Evolutionary conservation across 30 jellyfish, hydroid and myxozoan genomes (phyloP).

Genomic region (Turritopsis dohrnii): DNA sequence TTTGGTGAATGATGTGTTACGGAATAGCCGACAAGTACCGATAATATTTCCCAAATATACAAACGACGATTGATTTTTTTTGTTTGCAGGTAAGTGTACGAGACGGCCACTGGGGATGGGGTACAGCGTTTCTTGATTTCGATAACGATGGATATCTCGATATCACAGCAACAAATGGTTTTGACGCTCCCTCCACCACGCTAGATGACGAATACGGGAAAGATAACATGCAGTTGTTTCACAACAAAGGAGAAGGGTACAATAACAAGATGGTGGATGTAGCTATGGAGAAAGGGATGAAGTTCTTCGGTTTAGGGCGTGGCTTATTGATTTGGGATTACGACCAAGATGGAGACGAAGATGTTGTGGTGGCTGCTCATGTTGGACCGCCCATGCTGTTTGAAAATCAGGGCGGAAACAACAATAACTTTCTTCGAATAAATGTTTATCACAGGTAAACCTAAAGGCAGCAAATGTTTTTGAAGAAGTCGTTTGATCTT

Average conservation of each 20-base stretch:
- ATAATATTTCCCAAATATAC: neutral
- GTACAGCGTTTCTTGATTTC: constrained; percentile 84
- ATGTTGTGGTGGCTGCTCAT: constrained; percentile 73
- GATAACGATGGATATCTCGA: constrained; percentile 89
- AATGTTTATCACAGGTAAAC: constrained; percentile 55
- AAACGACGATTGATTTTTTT: neutral
- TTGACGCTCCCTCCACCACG: constrained; percentile 60
- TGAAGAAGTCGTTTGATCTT: no score
- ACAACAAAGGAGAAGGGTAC: constrained; percentile 46
- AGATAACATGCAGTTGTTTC: constrained; percentile 62
- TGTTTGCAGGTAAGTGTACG: constrained; percentile 57
- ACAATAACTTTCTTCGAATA: constrained; percentile 53
- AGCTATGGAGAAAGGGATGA: constrained; percentile 56
- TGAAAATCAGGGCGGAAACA: constrained; percentile 70
- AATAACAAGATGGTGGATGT: constrained; percentile 48
- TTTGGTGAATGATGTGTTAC: no score
- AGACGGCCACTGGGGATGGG: constrained; percentile 97
- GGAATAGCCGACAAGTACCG: neutral
- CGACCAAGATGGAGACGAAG: constrained; percentile 96
- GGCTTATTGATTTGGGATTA: constrained; percentile 71
- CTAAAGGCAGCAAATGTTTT: neutral
- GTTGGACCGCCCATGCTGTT: constrained; percentile 72
- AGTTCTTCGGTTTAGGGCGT: constrained; percentile 71
- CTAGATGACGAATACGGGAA: constrained; percentile 61
- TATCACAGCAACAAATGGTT: constrained; percentile 77